phyloP scores from a whole-genome alignment of 2,113 vertebrate genomes.

The Monopterus albus region DNA sequence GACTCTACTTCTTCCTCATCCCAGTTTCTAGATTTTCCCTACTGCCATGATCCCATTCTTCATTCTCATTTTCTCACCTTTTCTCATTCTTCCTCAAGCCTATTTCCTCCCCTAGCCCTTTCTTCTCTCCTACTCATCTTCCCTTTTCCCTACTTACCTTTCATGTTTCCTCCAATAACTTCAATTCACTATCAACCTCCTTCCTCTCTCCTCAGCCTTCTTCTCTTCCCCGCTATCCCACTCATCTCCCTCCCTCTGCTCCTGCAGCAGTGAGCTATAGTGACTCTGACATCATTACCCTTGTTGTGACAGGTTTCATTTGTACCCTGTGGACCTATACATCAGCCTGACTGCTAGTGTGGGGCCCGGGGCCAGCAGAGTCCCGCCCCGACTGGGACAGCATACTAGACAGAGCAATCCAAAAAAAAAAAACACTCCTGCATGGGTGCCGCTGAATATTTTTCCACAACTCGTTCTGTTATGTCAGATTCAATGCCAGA shows the following conservation, averaged over 20 bases:
- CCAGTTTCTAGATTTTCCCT: neutral
- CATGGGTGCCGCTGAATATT: conserved; percentile 51
- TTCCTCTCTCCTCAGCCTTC: neutral
- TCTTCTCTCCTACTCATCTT: neutral
- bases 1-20: neutral
- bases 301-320: conserved; percentile 85
- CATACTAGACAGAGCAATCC: conserved; percentile 63
- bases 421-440: conserved; percentile 66
- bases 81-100: neutral
- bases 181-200: neutral
- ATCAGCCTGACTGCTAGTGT: conserved; percentile 78
- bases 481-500: conserved; percentile 42
- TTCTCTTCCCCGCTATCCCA: conserved; percentile 26
- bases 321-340: conserved; percentile 78
- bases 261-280: conserved; percentile 60
- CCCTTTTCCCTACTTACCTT: neutral
- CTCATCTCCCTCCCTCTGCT: conserved; percentile 48
- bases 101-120: neutral
- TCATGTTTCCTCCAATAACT: conserved; percentile 22
- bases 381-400: conserved; percentile 63
- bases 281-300: conserved; percentile 84
- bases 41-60: neutral
- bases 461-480: conserved; percentile 57
- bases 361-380: conserved; percentile 65
- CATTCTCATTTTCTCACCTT: neutral